Conservation (phyloP, 1,140 invertebrate species). For the Aleiodes sp. region DNA sequence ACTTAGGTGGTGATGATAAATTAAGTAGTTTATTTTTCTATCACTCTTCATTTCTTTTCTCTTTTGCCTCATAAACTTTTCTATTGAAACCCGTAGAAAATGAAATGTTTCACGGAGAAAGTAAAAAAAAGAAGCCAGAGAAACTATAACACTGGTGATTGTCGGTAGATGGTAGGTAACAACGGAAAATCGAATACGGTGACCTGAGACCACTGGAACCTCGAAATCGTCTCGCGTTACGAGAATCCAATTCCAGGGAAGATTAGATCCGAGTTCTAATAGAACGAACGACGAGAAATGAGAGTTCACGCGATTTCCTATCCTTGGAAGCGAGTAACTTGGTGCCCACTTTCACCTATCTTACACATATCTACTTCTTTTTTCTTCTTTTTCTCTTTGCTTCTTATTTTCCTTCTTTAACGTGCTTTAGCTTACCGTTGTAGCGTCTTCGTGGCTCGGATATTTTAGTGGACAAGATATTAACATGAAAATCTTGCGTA, state of each 20-base stretch:
- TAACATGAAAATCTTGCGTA: neutral
- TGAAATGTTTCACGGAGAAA: constrained; percentile 1
- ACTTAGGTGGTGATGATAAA: too few relatives aligned
- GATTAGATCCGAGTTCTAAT: constrained; percentile 36
- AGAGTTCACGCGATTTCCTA: constrained; percentile 27
- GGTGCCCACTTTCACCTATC: constrained; percentile 12
- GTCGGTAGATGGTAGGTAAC: constrained; percentile 27
- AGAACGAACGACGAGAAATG: constrained; percentile 29
- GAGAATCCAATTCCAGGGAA: constrained; percentile 33
- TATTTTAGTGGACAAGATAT: neutral
- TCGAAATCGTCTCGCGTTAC: constrained; percentile 34
- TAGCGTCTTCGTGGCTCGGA: neutral
- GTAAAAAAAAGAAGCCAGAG: constrained; percentile 18
- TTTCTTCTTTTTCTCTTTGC: constrained; percentile 8
- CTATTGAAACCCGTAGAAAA: neutral
- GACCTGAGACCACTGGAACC: constrained; percentile 24
- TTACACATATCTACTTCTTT: constrained; percentile 11
- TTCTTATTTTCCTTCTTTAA: neutral
- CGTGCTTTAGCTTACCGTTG: neutral
- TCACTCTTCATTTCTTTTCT: neutral
- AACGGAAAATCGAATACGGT: constrained; percentile 32
- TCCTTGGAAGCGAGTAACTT: constrained; percentile 16
- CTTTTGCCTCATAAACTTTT: neutral
- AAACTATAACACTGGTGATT: constrained; percentile 18
- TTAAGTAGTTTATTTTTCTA: neutral